Base-by-base conservation (phyloP, 2,113 vertebrate genomes). In the Thalassoma bifasciatum region DNA sequence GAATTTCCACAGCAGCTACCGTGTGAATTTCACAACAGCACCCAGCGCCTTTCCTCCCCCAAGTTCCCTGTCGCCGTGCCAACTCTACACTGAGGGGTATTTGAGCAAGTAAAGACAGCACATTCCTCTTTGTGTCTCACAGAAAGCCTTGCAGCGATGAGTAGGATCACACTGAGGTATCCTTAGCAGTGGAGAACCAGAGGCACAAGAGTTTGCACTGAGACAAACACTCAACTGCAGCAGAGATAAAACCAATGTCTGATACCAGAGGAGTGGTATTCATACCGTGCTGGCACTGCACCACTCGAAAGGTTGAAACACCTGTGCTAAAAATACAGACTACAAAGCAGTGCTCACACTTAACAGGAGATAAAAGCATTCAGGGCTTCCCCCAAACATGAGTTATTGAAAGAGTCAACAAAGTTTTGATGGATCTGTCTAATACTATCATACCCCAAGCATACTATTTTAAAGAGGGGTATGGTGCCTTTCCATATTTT, bases 91-190 rank as follows among this genome's bases (percentile, higher is more conserved):
- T 61, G 38, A 83, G 11, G 54, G 58, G 21, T 77, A 75, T 86
- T 81, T 83, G 66, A 84, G 60, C 68, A 70, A 51, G 49, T 12
- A 80, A 78, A 83, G 16, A 79, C 50, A 75, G 82, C 54, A 46
- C 64, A 74, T 75, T 60, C 51, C 22, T 83, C 54, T 81, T 22
- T 42, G 44, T 82, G 58, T 77, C 71, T 83, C 37, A 34, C 30
- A 62, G n/a, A 73, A 34, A 83, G 78, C 67, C 72, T 82, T 52
- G 22, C 65, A 84, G 79, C 83, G 36, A 81, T 50, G 51, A 68
- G 30, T 53, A 67, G 53, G 60, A 89, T 85, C 85, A 78, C 73
- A 82, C 46, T 17, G 42, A 59, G 65, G 46, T 46, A 61, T 58
- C 59, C 47, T 49, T 58, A 67, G 60, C 64, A 17, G 46, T 66